Evolutionary conservation across 2,797 vertebrate genomes (phyloP).

Genomic region (Hoplostethus mediterraneus): DNA sequence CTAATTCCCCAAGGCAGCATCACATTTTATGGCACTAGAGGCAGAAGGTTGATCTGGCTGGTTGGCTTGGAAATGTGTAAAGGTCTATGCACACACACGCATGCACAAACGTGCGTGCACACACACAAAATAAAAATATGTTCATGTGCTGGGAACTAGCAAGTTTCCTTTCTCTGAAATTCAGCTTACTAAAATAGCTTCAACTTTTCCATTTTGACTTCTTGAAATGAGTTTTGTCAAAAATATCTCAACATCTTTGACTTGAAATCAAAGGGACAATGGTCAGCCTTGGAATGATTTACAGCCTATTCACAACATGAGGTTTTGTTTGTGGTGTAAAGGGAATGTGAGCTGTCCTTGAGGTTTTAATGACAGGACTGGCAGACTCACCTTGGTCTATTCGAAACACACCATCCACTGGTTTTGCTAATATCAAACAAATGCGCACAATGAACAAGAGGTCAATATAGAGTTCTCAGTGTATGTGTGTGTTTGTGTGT

Average conservation of each 20-base stretch:
- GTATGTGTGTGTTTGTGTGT: neutral
- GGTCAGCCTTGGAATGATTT: neutral
- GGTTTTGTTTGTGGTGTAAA: slow-evolving; percentile 19
- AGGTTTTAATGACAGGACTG: slow-evolving; percentile 31
- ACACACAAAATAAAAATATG: neutral
- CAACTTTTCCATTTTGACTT: slow-evolving; percentile 33
- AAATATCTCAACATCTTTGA: slow-evolving; percentile 1
- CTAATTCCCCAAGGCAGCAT: slow-evolving; percentile 74
- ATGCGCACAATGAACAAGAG: neutral
- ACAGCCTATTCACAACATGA: slow-evolving; percentile 30
- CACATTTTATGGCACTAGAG: slow-evolving; percentile 71
- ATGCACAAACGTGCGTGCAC: neutral
- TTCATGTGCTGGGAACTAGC: neutral
- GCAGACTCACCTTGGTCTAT: slow-evolving; percentile 7
- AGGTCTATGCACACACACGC: neutral
- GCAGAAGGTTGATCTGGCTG: slow-evolving; percentile 60
- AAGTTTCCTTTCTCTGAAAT: slow-evolving; percentile 22
- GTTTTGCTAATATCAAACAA: slow-evolving; percentile 8
- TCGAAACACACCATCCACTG: slow-evolving; percentile 6
- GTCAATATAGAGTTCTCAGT: neutral
- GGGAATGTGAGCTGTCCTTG: slow-evolving; percentile 35
- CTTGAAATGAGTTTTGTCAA: neutral
- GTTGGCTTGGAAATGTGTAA: slow-evolving; percentile 25
- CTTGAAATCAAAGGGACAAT: slow-evolving; percentile 38
- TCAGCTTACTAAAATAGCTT: slow-evolving; percentile 33